phyloP scores from a whole-genome alignment of 2,113 vertebrate genomes.

The Tragelaphus buxtoni region DNA sequence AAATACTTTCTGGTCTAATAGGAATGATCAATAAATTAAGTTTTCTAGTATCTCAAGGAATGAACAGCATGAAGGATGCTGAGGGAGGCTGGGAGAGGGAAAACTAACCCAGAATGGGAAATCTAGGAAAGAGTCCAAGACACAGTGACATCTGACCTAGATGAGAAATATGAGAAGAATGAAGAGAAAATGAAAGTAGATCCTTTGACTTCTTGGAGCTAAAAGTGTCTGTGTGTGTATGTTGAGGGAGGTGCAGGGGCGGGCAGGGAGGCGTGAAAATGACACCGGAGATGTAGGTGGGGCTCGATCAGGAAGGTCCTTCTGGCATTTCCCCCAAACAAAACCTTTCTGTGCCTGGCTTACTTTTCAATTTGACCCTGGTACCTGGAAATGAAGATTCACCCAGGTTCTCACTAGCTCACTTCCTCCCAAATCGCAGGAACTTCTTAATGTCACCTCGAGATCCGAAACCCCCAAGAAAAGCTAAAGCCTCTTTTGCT shows the following conservation, averaged over 20 bases:
- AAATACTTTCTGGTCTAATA: neutral
- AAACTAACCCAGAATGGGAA: neutral
- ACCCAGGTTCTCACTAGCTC: neutral
- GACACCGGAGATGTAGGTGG: neutral
- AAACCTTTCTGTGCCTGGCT: neutral
- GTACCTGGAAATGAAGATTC: neutral
- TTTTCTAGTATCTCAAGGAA: neutral
- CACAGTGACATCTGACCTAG: neutral
- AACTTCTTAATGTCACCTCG: neutral
- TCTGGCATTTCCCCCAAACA: neutral
- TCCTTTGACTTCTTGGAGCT: neutral
- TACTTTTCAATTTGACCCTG: neutral
- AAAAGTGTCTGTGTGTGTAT: neutral
- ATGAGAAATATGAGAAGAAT: neutral
- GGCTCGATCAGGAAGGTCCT: neutral
- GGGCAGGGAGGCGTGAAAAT: neutral
- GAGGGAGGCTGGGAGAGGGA: neutral
- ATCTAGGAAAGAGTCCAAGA: neutral
- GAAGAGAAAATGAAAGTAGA: neutral
- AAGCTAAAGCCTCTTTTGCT: neutral
- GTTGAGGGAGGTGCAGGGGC: neutral
- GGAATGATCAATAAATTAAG: neutral
- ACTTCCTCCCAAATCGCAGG: neutral
- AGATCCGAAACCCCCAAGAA: conserved; percentile 25
- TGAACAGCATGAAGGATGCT: neutral